Evolutionary conservation across 1,140 invertebrate species (phyloP), one percentile per base, ranked within the genome.

Genomic region (Dendrolimus punctatus): DNA sequence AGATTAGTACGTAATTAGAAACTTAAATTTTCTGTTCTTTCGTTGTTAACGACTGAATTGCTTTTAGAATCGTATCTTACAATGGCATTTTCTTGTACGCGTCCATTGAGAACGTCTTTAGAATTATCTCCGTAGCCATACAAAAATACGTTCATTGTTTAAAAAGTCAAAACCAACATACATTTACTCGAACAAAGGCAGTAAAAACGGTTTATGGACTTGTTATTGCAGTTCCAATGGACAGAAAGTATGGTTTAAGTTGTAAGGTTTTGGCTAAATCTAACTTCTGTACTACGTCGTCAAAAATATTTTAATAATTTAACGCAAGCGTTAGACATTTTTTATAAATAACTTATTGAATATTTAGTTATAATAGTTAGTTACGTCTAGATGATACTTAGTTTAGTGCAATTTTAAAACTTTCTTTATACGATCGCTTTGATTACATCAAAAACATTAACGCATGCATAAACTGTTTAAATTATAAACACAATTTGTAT

Each of bases 201-300:
- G 80, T 85, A 81, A 85, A 85, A 83, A 83, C 81, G 76, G 75
- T 85, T 85, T 85, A 85, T 85, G 78, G 81, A 79, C 76, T 85
- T 85, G 81, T 85, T 85, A 85, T 85, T 81, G 81, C 76, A 69
- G 60, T 83, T 70, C 75, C 76, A 59, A 69, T 69, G 79, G 81
- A 82, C 81, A 68, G 48, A 53, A 47, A 8, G 66, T 38, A 6
- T 73, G 76, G 70, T 55, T 3, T 47, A 67, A 68, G 52, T 50
- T 8, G 39, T 10, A 39, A 51, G 9, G 7, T 40, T 37, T 7
- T 10, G 38, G 51, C 37, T 6, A n/a, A 40, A 10, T 36, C 5
- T 38, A 7, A 6, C 37, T 55, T 36, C 7, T 23, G 36, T 47
- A 49, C 42, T 43, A 23, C 23, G 3, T 23, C 23, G 23, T 23